Conservation (phyloP, 2,888 invertebrate genomes). For the Leptopilina myrica region DNA sequence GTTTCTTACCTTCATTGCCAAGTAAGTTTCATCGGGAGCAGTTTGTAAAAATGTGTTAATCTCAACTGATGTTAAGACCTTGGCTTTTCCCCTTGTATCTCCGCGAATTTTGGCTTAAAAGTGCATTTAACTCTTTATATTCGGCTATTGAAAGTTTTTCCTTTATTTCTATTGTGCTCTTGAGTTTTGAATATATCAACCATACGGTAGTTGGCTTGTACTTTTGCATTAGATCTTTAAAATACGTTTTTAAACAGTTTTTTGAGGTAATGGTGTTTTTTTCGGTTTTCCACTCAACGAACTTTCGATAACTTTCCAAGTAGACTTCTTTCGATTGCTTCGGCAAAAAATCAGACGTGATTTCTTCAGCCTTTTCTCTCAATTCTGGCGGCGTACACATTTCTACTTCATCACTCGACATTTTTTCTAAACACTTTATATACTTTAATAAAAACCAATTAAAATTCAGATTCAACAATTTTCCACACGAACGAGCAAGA, state of each 20-base stretch:
- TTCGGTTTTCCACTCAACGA: slow-evolving; percentile 31
- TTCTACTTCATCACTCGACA: too few species aligned
- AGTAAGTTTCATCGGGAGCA: slow-evolving; percentile 25
- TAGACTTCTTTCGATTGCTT: slow-evolving; percentile 20
- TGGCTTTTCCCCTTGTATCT: slow-evolving; percentile 21
- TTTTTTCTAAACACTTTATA: too few species aligned
- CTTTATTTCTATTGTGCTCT: not conserved
- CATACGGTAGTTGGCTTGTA: slow-evolving; percentile 27
- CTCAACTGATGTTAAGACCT: not conserved
- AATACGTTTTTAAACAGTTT: not conserved
- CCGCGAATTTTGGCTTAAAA: slow-evolving; percentile 22
- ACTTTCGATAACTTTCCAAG: slow-evolving; percentile 3
- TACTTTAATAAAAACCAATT: too few species aligned
- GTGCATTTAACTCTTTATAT: not conserved
- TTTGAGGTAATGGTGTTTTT: slow-evolving; percentile 9
- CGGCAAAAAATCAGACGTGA: too few species aligned
- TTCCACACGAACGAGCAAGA: too few species aligned
- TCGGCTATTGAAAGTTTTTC: not conserved
- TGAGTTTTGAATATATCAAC: not conserved
- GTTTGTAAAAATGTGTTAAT: not conserved
- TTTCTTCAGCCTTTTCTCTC: slow-evolving; percentile 46
- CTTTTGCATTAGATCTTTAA: not conserved
- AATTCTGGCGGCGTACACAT: too few species aligned
- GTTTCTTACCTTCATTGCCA: slow-evolving; percentile 25
- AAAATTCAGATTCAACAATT: too few species aligned